Evolutionary conservation across 1,140 invertebrate species (phyloP).

Genomic region (Macrobrachium nipponense): DNA sequence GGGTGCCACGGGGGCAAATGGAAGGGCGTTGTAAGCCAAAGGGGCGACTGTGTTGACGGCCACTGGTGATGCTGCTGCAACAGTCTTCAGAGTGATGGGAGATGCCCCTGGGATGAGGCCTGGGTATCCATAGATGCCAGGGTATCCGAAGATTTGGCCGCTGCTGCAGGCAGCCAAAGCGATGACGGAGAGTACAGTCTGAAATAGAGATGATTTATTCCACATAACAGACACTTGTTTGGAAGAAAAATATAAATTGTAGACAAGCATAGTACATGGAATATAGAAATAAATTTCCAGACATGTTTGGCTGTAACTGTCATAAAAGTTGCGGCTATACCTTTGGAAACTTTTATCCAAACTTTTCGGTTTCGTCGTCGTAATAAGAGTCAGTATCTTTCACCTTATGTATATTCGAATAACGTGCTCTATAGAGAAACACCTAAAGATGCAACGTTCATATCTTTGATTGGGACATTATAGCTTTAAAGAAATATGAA

Average conservation of each 20-base stretch:
- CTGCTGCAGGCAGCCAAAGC: constrained; percentile 26
- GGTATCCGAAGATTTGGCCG: constrained; percentile 6
- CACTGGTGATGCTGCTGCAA: background rate
- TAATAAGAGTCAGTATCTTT: too few species aligned
- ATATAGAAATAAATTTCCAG: background rate
- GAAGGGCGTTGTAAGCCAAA: constrained; percentile 6
- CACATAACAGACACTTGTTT: background rate
- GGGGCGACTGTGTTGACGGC: background rate
- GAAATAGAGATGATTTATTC: background rate
- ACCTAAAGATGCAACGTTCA: too few species aligned
- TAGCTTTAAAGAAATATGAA: too few species aligned
- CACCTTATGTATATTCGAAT: too few species aligned
- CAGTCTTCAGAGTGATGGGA: constrained; percentile 29
- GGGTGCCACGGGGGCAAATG: constrained; percentile 17
- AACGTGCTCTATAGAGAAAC: too few species aligned
- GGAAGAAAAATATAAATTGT: background rate
- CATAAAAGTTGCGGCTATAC: too few species aligned
- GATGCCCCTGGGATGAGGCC: constrained; percentile 16
- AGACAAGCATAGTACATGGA: background rate
- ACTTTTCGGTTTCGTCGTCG: too few species aligned
- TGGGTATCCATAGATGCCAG: constrained; percentile 28
- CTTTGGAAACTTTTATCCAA: too few species aligned
- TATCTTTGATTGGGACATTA: too few species aligned
- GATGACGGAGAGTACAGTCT: constrained; percentile 31
- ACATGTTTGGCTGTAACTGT: background rate